phyloP scores from a whole-genome alignment of 2,797 vertebrate genomes.

The Acrocephalus scirpaceus region DNA sequence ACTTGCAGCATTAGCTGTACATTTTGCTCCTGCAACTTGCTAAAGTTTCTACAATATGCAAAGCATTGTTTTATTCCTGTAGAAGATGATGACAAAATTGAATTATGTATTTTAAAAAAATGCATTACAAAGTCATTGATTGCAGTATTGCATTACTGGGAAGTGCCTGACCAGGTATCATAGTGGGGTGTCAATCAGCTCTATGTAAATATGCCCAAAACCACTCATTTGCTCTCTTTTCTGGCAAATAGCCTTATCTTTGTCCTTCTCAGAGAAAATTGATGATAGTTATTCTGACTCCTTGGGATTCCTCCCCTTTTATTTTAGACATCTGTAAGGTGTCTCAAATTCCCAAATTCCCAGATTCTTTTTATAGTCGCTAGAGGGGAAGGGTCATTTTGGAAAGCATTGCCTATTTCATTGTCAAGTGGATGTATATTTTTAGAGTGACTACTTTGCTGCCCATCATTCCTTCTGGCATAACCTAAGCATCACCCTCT shows the following conservation, averaged over 20 bases:
- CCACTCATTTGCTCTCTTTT: background rate
- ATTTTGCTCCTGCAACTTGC: background rate
- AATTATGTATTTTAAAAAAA: background rate
- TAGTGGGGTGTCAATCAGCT: background rate
- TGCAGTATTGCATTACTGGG: background rate
- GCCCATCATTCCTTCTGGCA: background rate
- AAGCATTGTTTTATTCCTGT: background rate
- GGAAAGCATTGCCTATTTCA: background rate
- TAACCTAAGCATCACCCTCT: background rate
- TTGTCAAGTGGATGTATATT: background rate
- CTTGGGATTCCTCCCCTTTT: background rate
- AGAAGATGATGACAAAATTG: background rate
- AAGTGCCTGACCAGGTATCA: background rate
- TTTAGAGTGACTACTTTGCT: background rate
- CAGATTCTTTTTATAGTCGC: fast-evolving
- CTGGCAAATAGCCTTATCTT: background rate
- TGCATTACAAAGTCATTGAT: background rate
- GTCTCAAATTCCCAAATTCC: background rate
- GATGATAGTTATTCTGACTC: background rate
- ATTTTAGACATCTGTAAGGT: background rate
- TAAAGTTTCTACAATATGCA: background rate
- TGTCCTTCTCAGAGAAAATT: background rate
- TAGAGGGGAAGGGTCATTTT: background rate
- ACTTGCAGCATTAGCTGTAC: background rate
- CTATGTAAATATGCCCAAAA: background rate